These are phyloP conservation scores for Sapajus apella DNA, from an alignment of 2,113 vertebrate genomes.

Conservation along the genomic window DNA sequence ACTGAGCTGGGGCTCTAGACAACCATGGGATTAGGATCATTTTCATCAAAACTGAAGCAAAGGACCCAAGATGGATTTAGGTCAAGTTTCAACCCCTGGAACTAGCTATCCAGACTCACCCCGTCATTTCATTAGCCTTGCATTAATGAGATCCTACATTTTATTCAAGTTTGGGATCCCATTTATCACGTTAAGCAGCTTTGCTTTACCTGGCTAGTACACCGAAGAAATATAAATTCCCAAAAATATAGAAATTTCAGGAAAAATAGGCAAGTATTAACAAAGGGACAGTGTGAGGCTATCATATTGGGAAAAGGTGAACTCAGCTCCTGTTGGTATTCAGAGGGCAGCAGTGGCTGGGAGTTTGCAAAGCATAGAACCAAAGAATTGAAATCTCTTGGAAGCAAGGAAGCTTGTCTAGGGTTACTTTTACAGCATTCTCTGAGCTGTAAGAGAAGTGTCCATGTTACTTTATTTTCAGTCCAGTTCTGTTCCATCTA, in stretches of 20 bases:
- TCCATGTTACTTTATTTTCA: not conserved
- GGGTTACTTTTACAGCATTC: not conserved
- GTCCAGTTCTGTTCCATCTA: not conserved
- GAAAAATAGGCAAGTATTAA: not conserved
- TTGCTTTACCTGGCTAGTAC: not conserved
- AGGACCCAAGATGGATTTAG: not conserved
- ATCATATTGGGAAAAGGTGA: not conserved
- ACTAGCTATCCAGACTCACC: not conserved
- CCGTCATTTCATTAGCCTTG: not conserved
- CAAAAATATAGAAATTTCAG: slow-evolving; percentile 5
- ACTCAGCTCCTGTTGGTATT: not conserved
- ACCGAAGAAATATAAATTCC: not conserved
- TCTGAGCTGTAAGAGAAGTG: not conserved
- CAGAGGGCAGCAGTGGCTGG: not conserved
- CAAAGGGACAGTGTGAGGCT: not conserved
- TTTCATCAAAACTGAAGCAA: not conserved
- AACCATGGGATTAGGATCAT: not conserved
- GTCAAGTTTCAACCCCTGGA: not conserved
- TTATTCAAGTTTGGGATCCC: not conserved
- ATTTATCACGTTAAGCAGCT: not conserved
- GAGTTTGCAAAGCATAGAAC: not conserved
- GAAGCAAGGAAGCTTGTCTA: not conserved
- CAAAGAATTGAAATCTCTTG: not conserved
- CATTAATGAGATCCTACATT: not conserved
- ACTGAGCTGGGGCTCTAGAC: not conserved